Conservation (phyloP, 2,797 vertebrate genomes). For the Enteromius treurensis region DNA sequence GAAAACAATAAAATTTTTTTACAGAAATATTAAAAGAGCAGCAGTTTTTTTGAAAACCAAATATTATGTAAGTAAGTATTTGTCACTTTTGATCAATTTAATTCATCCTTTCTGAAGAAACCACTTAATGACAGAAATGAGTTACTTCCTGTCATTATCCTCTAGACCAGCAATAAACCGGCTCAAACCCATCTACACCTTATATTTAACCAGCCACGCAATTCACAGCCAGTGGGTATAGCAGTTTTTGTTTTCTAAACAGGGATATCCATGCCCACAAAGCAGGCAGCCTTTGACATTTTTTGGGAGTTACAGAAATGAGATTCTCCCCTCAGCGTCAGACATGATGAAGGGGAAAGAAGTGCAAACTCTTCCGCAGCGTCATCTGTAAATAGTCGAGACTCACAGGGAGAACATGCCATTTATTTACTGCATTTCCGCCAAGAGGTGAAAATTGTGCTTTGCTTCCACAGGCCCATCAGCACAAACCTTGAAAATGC, state of each 20-base stretch:
- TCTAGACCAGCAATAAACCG: neutral
- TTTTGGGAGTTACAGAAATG: slow-evolving; percentile 47
- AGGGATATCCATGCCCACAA: slow-evolving; percentile 15
- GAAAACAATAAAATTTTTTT: no score
- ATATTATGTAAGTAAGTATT: no score
- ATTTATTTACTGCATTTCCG: slow-evolving; percentile 37
- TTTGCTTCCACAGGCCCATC: slow-evolving; percentile 38
- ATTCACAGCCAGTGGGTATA: neutral
- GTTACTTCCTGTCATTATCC: neutral
- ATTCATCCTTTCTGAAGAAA: neutral
- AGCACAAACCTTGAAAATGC: slow-evolving; percentile 32
- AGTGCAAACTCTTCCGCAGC: slow-evolving; percentile 54
- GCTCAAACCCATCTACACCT: neutral
- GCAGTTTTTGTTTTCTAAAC: slow-evolving; percentile 3
- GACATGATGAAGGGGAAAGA: slow-evolving; percentile 44
- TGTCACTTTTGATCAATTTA: no score
- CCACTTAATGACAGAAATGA: neutral
- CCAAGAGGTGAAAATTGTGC: slow-evolving; percentile 58
- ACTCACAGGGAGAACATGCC: slow-evolving; percentile 52
- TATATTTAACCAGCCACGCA: neutral
- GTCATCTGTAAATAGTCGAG: slow-evolving; percentile 58
- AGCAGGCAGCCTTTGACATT: slow-evolving; percentile 48
- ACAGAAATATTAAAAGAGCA: no score
- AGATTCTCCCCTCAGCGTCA: slow-evolving; percentile 34
- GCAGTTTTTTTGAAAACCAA: no score